Percentiles rank a stretch among this genome's conserved stretches.
Conservation (phyloP, 2,888 invertebrate genomes). For the Chalcosyrphus nemorum region DNA sequence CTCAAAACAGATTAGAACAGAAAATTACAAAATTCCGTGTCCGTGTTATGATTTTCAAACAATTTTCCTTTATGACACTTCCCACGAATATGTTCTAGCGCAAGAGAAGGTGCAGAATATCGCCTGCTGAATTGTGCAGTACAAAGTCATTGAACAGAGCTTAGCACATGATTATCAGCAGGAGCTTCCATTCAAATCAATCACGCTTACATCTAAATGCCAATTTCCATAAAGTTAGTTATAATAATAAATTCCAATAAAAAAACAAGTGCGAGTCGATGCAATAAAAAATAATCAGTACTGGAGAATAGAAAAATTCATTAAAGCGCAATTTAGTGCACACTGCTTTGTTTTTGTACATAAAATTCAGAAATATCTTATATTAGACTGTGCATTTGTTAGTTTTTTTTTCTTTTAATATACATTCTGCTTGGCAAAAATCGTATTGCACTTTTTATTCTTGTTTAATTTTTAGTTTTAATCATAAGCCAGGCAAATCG, state of each 20-base stretch:
- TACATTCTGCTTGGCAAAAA: conserved; percentile 64
- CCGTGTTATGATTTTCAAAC: too few species aligned
- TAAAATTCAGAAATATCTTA: conserved; percentile 18
- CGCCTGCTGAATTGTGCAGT: too few species aligned
- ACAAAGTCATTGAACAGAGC: too few species aligned
- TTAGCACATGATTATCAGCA: neutral
- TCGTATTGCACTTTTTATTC: conserved; percentile 58
- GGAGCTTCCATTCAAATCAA: neutral
- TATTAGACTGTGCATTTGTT: conserved; percentile 33
- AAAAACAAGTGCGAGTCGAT: conserved; percentile 39
- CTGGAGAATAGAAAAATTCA: conserved; percentile 54
- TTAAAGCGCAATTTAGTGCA: conserved; percentile 38
- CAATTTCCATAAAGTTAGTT: neutral
- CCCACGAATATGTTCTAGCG: too few species aligned
- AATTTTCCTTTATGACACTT: too few species aligned
- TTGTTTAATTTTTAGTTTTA: neutral
- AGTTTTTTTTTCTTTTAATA: neutral
- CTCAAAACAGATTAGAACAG: too few species aligned
- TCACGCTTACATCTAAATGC: conserved; percentile 18
- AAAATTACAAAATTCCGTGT: too few species aligned
- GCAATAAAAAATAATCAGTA: conserved; percentile 58
- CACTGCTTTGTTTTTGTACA: conserved; percentile 31
- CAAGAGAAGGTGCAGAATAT: too few species aligned
- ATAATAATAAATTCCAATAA: neutral
- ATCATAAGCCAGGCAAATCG: conserved; percentile 40